Evolutionary conservation across 2,113 vertebrate genomes (phyloP), one percentile per base, ranked within the genome.

Genomic region (Motacilla alba): DNA sequence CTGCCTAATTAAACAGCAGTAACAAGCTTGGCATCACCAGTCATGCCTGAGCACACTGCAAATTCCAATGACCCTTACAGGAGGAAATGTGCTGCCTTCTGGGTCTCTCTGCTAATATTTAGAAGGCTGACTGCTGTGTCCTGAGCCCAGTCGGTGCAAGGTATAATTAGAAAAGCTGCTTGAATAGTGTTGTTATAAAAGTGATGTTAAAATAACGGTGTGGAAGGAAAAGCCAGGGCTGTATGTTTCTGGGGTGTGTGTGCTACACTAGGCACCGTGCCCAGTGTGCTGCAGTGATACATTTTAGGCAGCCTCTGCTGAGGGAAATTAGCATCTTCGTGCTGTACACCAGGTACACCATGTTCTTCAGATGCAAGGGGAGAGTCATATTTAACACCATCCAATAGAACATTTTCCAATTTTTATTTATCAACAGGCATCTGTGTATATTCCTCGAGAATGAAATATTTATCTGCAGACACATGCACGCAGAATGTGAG

Each of bases 251-350:
- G 78, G 46, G 50, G 23, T 74, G 43, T 63, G 63, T 35, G 7
- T 31, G 39, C 87, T 79, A 50, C 37, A 7, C 78, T 15, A 43
- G 94, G 96, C 87, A 76, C 68, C 0, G 30, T 88, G 96, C 95
- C 96, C 91, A 52, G 72, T 41, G 23, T 3, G 17, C 68, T 41
- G 53, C 78, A 83, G 47, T 27, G 85, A 75, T 74, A 76, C 66
- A 49, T 82, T 67, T 37, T 35, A 89, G 74, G 69, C 67, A 91
- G 94, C 59, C 86, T 90, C 60, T 73, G 82, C 92, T 78, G 76
- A 85, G 79, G 60, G 52, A 96, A 97, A 95, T 83, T 72, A 96
- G 88, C 83, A 87, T 96, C 86, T 97, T 70, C 72, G 59, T 79
- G 84, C 89, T 27, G 52, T 23, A 70, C 82, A 50, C 90, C 94